Percentiles rank a stretch among this genome's conserved stretches.
phyloP scores from a whole-genome alignment of 1,140 invertebrate species.

The Pararge aegeria region DNA sequence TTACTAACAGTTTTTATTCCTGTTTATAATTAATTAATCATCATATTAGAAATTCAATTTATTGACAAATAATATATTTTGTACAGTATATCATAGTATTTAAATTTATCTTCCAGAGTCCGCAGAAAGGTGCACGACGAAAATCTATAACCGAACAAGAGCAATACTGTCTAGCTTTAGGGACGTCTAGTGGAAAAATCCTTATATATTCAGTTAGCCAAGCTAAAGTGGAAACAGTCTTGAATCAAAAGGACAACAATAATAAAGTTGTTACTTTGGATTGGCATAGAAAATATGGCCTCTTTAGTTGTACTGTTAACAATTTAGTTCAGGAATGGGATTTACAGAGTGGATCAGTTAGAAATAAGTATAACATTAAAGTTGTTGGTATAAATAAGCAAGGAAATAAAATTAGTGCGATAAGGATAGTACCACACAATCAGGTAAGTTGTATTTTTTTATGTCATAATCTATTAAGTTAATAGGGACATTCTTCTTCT shows the following conservation, averaged over 20 bases:
- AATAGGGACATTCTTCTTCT: too few species aligned
- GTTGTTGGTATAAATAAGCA: constrained; percentile 64
- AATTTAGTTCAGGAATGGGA: constrained; percentile 65
- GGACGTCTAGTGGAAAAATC: constrained; percentile 83
- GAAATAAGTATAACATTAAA: constrained; percentile 73
- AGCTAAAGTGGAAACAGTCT: constrained; percentile 79
- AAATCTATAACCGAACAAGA: constrained; percentile 59
- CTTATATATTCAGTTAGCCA: constrained; percentile 84
- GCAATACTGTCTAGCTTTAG: constrained; percentile 81
- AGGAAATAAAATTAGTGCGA: constrained; percentile 81
- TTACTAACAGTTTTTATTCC: too few species aligned
- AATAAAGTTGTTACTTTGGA: constrained; percentile 58
- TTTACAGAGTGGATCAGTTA: constrained; percentile 47
- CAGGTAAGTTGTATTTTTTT: constrained; percentile 55
- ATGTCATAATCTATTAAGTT: too few species aligned
- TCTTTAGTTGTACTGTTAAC: constrained; percentile 65
- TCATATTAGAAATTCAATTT: too few species aligned
- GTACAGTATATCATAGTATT: too few species aligned
- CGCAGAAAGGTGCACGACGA: constrained; percentile 71
- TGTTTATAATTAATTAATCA: too few species aligned
- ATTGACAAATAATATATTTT: too few species aligned
- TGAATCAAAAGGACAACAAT: constrained; percentile 41
- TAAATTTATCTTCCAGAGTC: constrained; percentile 70
- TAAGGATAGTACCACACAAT: constrained; percentile 83
- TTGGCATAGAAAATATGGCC: constrained; percentile 67